These are phyloP conservation scores for Perognathus longimembris DNA, from an alignment of 2,113 vertebrate genomes.

Conservation along the genomic window DNA sequence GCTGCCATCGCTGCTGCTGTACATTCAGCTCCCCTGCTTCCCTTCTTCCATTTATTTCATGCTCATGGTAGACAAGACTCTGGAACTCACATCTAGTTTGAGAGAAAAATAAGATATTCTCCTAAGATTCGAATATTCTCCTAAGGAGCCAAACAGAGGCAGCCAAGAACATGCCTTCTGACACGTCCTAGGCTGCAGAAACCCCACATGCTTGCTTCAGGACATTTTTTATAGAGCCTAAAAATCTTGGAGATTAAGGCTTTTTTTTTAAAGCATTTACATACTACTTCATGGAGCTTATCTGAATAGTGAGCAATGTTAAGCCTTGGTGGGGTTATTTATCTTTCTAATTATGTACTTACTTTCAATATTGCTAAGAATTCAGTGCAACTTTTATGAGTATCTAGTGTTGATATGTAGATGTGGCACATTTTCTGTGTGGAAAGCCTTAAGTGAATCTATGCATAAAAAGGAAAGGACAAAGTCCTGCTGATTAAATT, in stretches of 20 bases:
- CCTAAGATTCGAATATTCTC: too few relatives aligned
- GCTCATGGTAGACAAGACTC: background rate
- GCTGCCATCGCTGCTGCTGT: background rate
- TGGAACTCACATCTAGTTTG: background rate
- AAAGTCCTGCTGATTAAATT: background rate
- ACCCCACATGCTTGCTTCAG: background rate
- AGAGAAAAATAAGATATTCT: background rate
- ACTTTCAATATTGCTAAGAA: too few relatives aligned
- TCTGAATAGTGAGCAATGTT: background rate
- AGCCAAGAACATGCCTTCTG: background rate
- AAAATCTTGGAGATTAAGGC: background rate
- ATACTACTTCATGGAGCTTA: background rate
- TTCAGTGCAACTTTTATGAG: background rate
- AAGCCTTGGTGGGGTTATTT: background rate
- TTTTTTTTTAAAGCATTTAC: background rate
- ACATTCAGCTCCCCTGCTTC: background rate
- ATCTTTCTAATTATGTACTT: background rate
- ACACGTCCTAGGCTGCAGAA: too few relatives aligned
- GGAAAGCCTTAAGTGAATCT: background rate
- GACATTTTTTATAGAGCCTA: background rate
- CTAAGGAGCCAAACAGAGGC: background rate
- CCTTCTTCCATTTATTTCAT: background rate
- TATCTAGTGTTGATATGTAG: background rate
- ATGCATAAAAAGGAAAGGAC: background rate
- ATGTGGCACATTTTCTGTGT: background rate